Base-by-base conservation (phyloP, 2,888 invertebrate genomes). In the Clivina fossor region DNA sequence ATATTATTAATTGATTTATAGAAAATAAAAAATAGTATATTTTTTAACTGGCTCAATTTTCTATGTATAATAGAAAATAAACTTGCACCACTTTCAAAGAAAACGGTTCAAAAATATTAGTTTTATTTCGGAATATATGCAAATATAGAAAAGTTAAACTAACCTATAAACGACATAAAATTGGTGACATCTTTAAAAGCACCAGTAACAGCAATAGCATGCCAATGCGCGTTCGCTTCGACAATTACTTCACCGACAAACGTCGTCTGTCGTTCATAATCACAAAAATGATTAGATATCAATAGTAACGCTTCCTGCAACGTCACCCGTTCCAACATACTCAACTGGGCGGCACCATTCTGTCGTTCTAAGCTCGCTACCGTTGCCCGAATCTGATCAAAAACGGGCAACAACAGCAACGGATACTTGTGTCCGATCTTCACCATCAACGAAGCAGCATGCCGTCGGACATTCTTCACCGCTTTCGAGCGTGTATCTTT, bases 361-460 rank as follows among this genome's bases (percentile, higher is more conserved):
- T 87, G 84, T 43, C 83, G 79, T 3, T 86, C 81, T 50, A 93
- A 76, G 57, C 81, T 82, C 50, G 85, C 83, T 2, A 90, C 84
- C 62, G 89, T 84, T 5, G 83, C 81, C 68, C 89, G 86, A 60
- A 95, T 85, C 58, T 90, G 86, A 48, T 89, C 88, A 73, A 94
- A 95, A 28, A 90, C 87, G 1, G 93, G 92, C 68, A 94, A 75
- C 56, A 95, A 74, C 1, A 95, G 76, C 19, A 91, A 72, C 0
- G 94, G 93, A 75, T 91, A 93, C 72, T 90, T 90, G 55, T 88
- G 84, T 13, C 90, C 91, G 35, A 94, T 83, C 73, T 94, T 94
- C 8, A 95, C 93, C 75, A 95, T 85, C 18, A 93, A 76, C 4
- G 91, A 89, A 18, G 93, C 93, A 4, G 93, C 93, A 74, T 95